Percentiles rank a stretch among this genome's conserved stretches.
Evolutionary conservation across 1,140 invertebrate genomes (phyloP).

Genomic region (Helicoverpa zea): DNA sequence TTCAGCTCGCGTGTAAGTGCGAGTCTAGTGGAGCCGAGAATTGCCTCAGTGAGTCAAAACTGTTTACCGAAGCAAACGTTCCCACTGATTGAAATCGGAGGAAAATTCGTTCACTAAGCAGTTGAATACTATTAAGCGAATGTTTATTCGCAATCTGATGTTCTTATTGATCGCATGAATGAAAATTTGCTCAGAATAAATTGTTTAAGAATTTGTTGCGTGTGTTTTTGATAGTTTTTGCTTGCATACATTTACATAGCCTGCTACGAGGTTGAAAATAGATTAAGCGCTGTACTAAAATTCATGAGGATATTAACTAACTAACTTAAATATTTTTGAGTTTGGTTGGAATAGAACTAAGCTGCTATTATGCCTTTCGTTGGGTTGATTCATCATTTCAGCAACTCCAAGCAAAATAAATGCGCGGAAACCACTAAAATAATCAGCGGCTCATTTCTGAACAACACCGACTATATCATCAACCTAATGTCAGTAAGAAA

Average conservation of each 20-base stretch:
- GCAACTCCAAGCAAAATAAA: neutral
- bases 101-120: constrained; percentile 37
- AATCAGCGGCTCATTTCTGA: neutral
- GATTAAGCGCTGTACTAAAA: neutral
- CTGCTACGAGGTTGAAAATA: constrained; percentile 6
- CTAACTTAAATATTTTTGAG: too few species aligned
- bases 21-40: constrained; percentile 31
- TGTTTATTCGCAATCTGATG: constrained; percentile 22
- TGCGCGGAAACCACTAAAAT: neutral
- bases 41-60: constrained; percentile 40
- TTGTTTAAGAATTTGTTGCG: neutral
- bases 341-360: too few species aligned
- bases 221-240: constrained; percentile 17
- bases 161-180: constrained; percentile 27
- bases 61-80: constrained; percentile 43
- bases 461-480: constrained; percentile 8
- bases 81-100: constrained; percentile 40
- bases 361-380: too few species aligned
- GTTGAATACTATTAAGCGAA: constrained; percentile 34
- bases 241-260: neutral
- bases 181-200: constrained; percentile 12
- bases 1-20: constrained; percentile 22
- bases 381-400: neutral
- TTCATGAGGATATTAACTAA: neutral
- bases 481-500: neutral